Conservation (phyloP, 1,140 invertebrate genomes). For the Heliothis virescens region DNA sequence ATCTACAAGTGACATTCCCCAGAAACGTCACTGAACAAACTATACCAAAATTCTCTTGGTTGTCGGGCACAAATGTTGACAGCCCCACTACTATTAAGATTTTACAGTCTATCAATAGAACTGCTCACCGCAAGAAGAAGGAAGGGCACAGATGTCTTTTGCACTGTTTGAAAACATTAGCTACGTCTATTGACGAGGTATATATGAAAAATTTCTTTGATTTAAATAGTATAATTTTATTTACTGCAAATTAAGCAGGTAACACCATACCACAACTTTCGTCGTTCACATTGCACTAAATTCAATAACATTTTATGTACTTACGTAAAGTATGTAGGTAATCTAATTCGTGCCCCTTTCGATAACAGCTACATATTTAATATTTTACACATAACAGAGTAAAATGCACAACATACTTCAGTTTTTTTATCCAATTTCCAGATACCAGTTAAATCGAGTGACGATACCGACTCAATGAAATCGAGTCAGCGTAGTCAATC, state of each 20-base stretch:
- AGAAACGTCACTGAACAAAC: constrained; percentile 88
- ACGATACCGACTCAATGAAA: constrained; percentile 81
- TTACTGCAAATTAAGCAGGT: too few relatives aligned
- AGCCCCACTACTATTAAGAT: constrained; percentile 83
- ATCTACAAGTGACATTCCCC: constrained; percentile 93
- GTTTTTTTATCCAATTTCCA: constrained; percentile 54
- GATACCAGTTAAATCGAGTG: constrained; percentile 84
- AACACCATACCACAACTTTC: too few relatives aligned
- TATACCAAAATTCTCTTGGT: constrained; percentile 84
- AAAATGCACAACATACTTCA: background rate
- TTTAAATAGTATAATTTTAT: background rate
- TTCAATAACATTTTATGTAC: too few relatives aligned
- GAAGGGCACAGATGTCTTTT: constrained; percentile 80
- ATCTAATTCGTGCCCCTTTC: background rate
- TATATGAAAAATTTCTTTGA: background rate
- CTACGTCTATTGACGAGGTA: constrained; percentile 83
- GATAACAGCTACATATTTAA: background rate
- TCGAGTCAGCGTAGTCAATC: constrained; percentile 80
- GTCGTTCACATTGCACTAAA: too few relatives aligned
- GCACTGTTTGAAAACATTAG: constrained; percentile 83
- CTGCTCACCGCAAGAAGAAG: constrained; percentile 82
- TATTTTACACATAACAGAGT: background rate
- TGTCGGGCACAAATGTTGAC: constrained; percentile 84
- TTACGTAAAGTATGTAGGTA: too few relatives aligned
- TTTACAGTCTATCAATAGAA: constrained; percentile 82